Percentiles rank a stretch among this genome's conserved stretches.
Evolutionary conservation across 2,113 vertebrate genomes (phyloP).

Genomic region (Mastomys coucha): DNA sequence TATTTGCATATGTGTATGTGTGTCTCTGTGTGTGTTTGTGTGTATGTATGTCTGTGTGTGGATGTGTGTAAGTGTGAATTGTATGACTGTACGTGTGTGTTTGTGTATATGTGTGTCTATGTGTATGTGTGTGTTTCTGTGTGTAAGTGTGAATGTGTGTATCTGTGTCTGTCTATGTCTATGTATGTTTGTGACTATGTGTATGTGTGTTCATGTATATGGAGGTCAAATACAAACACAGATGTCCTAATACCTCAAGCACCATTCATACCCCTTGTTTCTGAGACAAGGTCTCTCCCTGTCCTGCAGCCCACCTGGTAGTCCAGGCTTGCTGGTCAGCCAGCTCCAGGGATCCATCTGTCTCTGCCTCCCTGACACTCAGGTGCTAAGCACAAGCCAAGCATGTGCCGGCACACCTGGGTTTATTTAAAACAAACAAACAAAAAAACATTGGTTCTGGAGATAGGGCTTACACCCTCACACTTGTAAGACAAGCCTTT

Average conservation of each 20-base stretch:
- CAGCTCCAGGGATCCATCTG: not conserved
- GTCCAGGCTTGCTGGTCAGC: not conserved
- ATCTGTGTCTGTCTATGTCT: not conserved
- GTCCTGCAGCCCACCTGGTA: not conserved
- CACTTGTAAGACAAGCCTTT: not conserved
- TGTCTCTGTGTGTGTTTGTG: too few species aligned
- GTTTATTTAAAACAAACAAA: not conserved
- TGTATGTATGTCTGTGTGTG: too few species aligned
- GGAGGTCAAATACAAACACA: not conserved
- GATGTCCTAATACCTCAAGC: not conserved
- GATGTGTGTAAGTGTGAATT: too few species aligned
- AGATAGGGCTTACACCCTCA: not conserved
- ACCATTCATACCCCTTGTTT: not conserved
- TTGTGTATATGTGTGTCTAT: too few species aligned
- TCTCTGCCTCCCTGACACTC: not conserved
- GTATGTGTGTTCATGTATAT: not conserved
- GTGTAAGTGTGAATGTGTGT: not conserved
- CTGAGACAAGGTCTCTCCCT: not conserved
- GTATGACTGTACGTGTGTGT: too few species aligned
- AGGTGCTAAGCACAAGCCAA: not conserved
- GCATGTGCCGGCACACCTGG: not conserved
- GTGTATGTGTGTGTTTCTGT: too few species aligned
- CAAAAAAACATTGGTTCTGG: not conserved
- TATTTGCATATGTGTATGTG: too few species aligned
- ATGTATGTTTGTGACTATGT: not conserved